phyloP scores from a whole-genome alignment of 2,888 invertebrate genomes.

The Chloroclysta siterata region DNA sequence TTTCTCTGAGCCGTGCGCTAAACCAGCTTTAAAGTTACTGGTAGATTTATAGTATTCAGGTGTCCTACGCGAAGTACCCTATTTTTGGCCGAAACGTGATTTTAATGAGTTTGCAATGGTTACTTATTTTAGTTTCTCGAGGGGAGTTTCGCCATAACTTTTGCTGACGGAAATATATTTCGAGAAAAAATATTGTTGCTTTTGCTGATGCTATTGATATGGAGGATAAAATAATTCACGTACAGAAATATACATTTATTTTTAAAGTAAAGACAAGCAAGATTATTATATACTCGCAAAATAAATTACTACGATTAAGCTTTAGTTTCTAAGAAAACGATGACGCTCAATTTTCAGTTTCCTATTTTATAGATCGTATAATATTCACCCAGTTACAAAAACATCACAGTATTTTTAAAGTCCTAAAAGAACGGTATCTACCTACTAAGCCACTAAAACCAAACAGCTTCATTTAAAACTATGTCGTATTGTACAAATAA shows the following conservation, averaged over 20 bases:
- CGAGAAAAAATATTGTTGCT: constrained; percentile 10
- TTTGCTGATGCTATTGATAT: not conserved
- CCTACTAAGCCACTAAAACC: not conserved
- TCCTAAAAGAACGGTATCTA: too few species aligned
- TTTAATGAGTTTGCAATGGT: constrained; percentile 56
- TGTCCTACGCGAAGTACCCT: constrained; percentile 49
- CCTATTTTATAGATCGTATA: too few species aligned
- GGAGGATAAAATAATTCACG: too few species aligned
- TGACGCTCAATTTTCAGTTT: too few species aligned
- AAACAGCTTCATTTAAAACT: not conserved
- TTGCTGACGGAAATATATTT: constrained; percentile 34
- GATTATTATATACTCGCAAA: too few species aligned
- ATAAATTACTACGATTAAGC: too few species aligned
- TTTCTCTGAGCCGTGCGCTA: not conserved
- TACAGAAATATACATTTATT: too few species aligned
- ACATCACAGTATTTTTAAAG: too few species aligned
- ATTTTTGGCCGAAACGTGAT: constrained; percentile 55
- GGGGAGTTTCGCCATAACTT: constrained; percentile 43
- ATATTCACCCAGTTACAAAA: too few species aligned
- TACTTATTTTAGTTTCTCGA: constrained; percentile 40
- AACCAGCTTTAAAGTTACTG: constrained; percentile 18
- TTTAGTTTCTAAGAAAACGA: too few species aligned
- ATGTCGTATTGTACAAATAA: not conserved
- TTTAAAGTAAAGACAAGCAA: too few species aligned
- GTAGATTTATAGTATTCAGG: constrained; percentile 61